phyloP scores from a whole-genome alignment of 2,113 vertebrate species.

The Haemorhous mexicanus region DNA sequence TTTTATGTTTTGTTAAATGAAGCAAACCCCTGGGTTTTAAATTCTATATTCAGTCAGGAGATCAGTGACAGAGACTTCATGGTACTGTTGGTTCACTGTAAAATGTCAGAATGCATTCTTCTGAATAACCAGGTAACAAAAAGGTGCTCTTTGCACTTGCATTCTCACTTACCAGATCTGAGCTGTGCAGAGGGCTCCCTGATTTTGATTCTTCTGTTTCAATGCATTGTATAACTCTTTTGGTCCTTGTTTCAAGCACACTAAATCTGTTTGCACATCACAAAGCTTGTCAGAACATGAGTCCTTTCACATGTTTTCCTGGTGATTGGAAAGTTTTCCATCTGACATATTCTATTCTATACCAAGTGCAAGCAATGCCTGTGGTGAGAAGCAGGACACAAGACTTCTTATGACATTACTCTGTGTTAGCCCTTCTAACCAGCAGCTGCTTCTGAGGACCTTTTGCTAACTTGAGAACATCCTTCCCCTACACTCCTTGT shows the following conservation, averaged over 20 bases:
- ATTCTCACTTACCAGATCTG: neutral
- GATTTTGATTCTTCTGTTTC: neutral
- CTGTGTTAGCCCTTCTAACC: neutral
- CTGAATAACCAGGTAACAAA: neutral
- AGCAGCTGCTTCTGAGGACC: neutral
- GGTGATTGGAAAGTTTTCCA: neutral
- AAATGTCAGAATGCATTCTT: neutral
- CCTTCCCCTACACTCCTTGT: neutral
- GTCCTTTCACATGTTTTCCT: neutral
- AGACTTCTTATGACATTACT: neutral
- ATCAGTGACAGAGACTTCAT: neutral
- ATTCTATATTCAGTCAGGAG: neutral
- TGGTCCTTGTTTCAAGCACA: neutral
- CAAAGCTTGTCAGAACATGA: neutral
- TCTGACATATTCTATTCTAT: fast-evolving
- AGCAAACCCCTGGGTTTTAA: neutral
- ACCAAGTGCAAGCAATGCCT: neutral
- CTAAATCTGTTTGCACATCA: neutral
- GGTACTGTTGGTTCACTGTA: neutral
- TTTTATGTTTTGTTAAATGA: neutral
- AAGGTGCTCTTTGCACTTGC: neutral
- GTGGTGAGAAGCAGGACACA: neutral
- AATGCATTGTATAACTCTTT: neutral
- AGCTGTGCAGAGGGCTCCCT: neutral
- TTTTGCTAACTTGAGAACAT: neutral